Base-by-base conservation (phyloP, 1,140 invertebrate genomes). In the Aleiodes sp. region DNA sequence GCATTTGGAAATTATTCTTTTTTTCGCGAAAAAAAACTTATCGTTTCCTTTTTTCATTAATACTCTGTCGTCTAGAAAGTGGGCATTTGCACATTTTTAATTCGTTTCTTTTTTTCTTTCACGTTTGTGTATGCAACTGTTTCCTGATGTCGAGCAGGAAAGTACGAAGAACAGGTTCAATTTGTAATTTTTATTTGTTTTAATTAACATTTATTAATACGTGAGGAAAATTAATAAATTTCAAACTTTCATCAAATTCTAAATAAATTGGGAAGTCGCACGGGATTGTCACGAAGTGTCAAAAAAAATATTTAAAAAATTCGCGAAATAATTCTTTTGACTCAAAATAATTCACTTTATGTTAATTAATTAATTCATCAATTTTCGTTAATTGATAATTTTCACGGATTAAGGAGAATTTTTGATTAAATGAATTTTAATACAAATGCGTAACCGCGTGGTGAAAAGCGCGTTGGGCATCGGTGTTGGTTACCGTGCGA, bases 391-490 rank as follows among this genome's bases (percentile, higher is more conserved):
- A n/a, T n/a, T n/a, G n/a, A n/a, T n/a, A n/a, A n/a, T n/a, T n/a
- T n/a, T n/a, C n/a, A 16, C 59, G 29, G 31, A 63, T 21, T 37
- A 35, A 39, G 21, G 61, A 63, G 29, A 63, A 39, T 39, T 63
- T 39, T 37, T 41, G 37, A 16, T 12, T 16, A n/a, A n/a, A n/a
- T n/a, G n/a, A n/a, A n/a, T n/a, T n/a, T n/a, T n/a, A n/a, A n/a
- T 12, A 12, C 12, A 4, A 16, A 35, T 64, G 56, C 56, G 29
- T 52, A 64, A 65, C 57, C 63, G 63, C 70, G 46, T 61, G 63
- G 65, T 65, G 62, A 46, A 66, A 62, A 66, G 35, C 70, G 37
- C 52, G 66, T 56, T 64, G 41, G 57, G 59, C 37, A 61, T 65
- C 14, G 64, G 56, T 61, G 41, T 65, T 43, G 33, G 35, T 68